Percentiles rank a stretch among this genome's conserved stretches.
Conservation (phyloP, 2,797 vertebrate genomes). For the Scleropages formosus region DNA sequence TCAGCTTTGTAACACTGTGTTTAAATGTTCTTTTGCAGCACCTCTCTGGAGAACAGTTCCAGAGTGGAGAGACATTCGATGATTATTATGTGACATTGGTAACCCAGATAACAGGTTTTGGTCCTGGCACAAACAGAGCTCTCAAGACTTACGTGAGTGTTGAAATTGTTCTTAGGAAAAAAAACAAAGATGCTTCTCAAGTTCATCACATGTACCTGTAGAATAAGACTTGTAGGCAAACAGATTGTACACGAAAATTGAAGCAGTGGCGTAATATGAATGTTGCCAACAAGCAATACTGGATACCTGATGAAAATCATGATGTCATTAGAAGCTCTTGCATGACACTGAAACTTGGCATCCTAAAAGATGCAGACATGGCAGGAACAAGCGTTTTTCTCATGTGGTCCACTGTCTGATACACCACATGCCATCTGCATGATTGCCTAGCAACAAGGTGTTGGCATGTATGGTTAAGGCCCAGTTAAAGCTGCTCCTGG, state of each 20-base stretch:
- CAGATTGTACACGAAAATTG: background rate
- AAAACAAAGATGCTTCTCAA: background rate
- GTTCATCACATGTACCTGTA: constrained; percentile 10
- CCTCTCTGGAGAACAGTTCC: too few species aligned
- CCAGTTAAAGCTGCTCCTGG: background rate
- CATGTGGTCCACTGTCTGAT: constrained; percentile 11
- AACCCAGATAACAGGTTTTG: background rate
- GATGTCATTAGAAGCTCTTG: background rate
- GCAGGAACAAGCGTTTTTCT: constrained; percentile 4
- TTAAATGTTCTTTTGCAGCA: background rate
- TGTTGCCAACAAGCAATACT: constrained; percentile 9
- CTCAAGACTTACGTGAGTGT: background rate
- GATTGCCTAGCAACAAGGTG: constrained; percentile 23
- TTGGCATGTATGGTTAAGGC: constrained; percentile 10
- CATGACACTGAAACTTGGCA: constrained; percentile 15
- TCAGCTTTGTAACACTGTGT: background rate
- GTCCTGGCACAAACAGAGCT: constrained; percentile 1
- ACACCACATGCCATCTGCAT: constrained; percentile 9
- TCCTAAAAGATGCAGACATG: background rate
- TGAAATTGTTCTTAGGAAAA: background rate
- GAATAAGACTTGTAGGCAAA: constrained; percentile 19
- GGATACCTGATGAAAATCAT: constrained; percentile 3
- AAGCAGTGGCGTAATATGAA: constrained; percentile 10
- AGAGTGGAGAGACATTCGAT: too few species aligned
- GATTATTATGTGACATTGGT: constrained; percentile 6